Conservation (phyloP, 2,888 invertebrate genomes). For the Schizaphis graminum region DNA sequence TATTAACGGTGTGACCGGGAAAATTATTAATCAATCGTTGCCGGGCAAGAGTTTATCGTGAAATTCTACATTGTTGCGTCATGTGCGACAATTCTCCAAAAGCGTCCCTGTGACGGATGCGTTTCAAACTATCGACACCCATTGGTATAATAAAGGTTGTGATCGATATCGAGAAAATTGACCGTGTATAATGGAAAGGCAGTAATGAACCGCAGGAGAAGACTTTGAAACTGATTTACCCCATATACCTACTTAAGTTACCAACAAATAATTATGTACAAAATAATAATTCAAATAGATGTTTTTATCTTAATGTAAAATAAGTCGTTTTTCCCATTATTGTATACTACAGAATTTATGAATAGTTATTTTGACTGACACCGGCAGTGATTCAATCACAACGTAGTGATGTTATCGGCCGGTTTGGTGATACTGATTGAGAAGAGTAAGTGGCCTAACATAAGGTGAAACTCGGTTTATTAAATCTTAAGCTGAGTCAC, state of each 20-base stretch:
- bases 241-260: background rate
- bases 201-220: background rate
- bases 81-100: background rate
- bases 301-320: background rate
- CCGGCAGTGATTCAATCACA: background rate
- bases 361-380: background rate
- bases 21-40: background rate
- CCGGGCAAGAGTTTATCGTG: background rate
- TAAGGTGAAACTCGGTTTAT: background rate
- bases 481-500: background rate
- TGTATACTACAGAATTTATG: background rate
- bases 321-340: background rate
- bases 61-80: background rate
- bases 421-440: background rate
- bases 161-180: background rate
- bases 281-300: background rate
- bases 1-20: background rate
- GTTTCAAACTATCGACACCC: background rate
- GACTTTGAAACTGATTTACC: background rate
- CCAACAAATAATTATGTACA: background rate
- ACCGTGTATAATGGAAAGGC: background rate
- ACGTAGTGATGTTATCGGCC: background rate
- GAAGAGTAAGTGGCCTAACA: background rate
- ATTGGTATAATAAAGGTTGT: background rate
- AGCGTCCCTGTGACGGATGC: background rate